Base-by-base conservation (phyloP, 2,797 vertebrate genomes). In the Lophius americanus region DNA sequence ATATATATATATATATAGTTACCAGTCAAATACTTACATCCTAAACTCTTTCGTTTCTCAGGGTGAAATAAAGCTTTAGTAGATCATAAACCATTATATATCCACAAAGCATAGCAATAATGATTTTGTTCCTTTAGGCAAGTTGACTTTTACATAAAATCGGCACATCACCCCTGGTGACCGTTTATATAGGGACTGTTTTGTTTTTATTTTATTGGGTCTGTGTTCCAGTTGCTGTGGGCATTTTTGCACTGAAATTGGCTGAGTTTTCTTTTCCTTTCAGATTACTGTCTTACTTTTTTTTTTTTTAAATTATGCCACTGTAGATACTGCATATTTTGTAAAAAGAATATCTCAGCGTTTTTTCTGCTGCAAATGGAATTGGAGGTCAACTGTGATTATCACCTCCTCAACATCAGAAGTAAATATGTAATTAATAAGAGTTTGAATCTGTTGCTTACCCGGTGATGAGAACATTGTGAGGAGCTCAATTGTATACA, bases 251-350 rank as follows among this genome's bases (percentile, higher is more conserved):
- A 93, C 90, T 92, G 89, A 90, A 90, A 63, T 75, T 79, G 69
- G 81, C 80, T 85, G 73, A 71, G 85, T 57, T 84, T 75, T 62
- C 49, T 63, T 36, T 61, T 67, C 33, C 60, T 73, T 23, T 60
- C 80, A 68, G 9, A 53, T 81, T 81, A 7, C 54, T 68, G 36
- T 75, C 64, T 80, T 73, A 36, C 61, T 79, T 75, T 81, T 88
- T 84, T 88, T 74, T 23, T 44, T 71, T 75, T 68, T 81, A 83
- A 70, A 73, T 71, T 89, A 86, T 88, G 83, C 51, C 73, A 76
- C 55, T 93, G 91, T 93, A 93, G 63, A 93, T 92, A 91, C 72
- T 82, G 88, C 81, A 83, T 86, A 90, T 92, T 92, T 91, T 88
- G 79, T 91, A 91, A 87, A 87, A 72, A 84, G 81, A 79, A 62